A percentile compares a stretch with the other conserved stretches of the same genome.
Evolutionary conservation across 2,113 vertebrate species (phyloP).

Genomic region (Numenius arquata): DNA sequence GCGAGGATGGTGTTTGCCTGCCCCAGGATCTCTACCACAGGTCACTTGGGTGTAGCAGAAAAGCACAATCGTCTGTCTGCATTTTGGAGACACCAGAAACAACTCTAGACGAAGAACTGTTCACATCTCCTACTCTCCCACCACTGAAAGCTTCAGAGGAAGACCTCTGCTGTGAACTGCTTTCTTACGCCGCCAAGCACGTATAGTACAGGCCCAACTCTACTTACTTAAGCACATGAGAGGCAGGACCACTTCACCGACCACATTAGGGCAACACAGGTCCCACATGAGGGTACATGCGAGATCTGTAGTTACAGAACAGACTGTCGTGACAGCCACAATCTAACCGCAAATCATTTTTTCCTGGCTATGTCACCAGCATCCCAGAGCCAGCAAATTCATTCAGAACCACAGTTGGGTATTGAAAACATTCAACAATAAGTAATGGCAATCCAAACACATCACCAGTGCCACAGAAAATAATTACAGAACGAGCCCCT

Average conservation of each 20-base stretch:
- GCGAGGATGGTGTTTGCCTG: accelerated
- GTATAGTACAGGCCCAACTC: neutral
- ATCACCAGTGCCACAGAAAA: neutral
- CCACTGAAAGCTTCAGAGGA: neutral
- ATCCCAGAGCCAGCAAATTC: neutral
- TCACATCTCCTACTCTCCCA: neutral
- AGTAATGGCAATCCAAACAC: neutral
- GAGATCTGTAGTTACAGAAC: neutral
- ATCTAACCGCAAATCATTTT: neutral
- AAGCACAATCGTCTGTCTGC: neutral
- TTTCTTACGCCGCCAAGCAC: neutral
- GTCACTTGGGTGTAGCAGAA: neutral
- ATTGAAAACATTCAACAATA: neutral
- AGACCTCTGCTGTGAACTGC: neutral
- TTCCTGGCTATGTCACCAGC: neutral
- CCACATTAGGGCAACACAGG: accelerated
- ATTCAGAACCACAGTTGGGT: neutral
- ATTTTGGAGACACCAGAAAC: neutral
- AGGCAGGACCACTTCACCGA: neutral
- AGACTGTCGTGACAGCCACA: neutral
- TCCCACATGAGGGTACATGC: neutral
- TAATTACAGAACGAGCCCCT: neutral
- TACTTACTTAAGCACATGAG: neutral
- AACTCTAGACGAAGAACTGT: neutral
- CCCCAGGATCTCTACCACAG: neutral